These are phyloP conservation scores for Nineta flava DNA, from an alignment of 2,888 invertebrate genomes.

Conservation along the genomic window DNA sequence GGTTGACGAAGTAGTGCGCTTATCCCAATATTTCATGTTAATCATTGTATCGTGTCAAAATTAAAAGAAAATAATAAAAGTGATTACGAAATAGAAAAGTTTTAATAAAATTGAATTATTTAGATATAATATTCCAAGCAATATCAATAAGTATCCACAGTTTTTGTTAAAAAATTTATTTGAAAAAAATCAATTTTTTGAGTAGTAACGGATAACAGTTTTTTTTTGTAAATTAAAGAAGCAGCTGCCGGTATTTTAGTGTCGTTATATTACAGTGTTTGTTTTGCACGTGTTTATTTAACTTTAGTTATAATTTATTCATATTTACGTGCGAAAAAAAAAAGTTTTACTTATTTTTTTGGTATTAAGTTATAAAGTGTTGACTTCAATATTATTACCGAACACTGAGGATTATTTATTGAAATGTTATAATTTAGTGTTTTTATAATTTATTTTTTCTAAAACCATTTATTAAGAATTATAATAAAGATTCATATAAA, in stretches of 20 bases:
- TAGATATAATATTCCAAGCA: too few species aligned
- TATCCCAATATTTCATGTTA: constrained; percentile 3
- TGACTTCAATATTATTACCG: neutral
- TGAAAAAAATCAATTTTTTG: neutral
- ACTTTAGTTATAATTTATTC: neutral
- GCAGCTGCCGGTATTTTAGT: neutral
- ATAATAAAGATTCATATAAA: constrained; percentile 25
- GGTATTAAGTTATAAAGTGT: neutral
- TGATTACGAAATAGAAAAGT: too few species aligned
- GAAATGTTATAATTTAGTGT: neutral
- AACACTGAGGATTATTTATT: neutral
- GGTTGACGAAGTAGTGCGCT: constrained; percentile 6
- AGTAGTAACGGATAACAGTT: neutral
- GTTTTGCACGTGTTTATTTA: neutral
- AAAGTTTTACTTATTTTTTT: neutral
- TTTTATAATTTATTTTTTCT: neutral
- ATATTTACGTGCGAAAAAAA: neutral
- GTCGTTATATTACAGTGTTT: neutral
- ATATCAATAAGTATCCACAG: neutral
- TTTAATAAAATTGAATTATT: too few species aligned
- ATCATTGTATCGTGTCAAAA: neutral
- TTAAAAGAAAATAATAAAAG: neutral
- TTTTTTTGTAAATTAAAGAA: neutral
- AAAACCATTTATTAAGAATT: constrained; percentile 2
- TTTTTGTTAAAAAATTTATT: neutral